Percentiles rank a stretch among this genome's conserved stretches.
Evolutionary conservation across 2,888 invertebrate species (phyloP).

Genomic region (Darwinula stevensoni): DNA sequence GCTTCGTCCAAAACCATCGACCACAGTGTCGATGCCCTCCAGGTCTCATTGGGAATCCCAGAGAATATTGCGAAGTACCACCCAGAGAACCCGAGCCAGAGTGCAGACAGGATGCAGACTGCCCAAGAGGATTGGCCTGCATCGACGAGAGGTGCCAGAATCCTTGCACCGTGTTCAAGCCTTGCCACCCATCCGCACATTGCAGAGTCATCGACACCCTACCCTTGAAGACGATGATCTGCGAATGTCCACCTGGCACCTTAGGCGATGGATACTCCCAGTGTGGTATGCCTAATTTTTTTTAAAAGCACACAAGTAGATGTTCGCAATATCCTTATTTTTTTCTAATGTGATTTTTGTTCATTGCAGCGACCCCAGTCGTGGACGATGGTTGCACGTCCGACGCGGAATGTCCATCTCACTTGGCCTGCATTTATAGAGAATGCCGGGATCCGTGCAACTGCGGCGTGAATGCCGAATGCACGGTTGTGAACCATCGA

Average conservation of each 20-base stretch:
- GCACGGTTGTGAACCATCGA: conserved; percentile 10
- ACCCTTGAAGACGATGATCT: background rate
- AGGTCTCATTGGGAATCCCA: conserved; percentile 11
- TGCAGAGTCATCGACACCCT: background rate
- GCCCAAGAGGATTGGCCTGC: conserved; percentile 39
- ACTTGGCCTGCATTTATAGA: conserved; percentile 12
- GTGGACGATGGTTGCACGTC: conserved; percentile 14
- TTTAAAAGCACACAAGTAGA: too few species aligned
- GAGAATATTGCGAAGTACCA: conserved; percentile 10
- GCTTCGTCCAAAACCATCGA: conserved; percentile 39
- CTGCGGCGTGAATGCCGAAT: conserved; percentile 12
- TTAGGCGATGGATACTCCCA: conserved; percentile 32
- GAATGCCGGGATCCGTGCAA: conserved; percentile 12
- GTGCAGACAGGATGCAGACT: conserved; percentile 44
- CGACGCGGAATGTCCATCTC: conserved; percentile 11
- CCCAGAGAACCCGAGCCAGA: conserved; percentile 22
- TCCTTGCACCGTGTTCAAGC: conserved; percentile 23
- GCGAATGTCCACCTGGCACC: background rate
- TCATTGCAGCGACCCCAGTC: background rate
- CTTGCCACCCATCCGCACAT: conserved; percentile 20
- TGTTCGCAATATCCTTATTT: too few species aligned
- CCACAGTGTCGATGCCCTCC: conserved; percentile 26
- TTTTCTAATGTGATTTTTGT: too few species aligned
- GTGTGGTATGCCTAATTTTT: too few species aligned
- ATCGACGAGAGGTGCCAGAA: conserved; percentile 25